phyloP scores from a whole-genome alignment of 2,797 vertebrate species.

The Enteromius mattozi region DNA sequence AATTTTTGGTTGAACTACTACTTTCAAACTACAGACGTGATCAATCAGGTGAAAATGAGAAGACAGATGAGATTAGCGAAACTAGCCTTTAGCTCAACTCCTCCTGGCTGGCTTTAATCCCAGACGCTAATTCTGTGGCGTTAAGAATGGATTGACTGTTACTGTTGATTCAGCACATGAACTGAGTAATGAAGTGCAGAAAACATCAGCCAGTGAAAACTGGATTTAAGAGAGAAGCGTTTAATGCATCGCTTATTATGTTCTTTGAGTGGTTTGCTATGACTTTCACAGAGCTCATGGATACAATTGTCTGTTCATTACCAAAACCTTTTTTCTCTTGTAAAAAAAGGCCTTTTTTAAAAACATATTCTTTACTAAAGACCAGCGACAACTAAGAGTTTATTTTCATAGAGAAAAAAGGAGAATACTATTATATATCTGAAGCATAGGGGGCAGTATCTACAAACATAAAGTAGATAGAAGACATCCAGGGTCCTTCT shows the following conservation, averaged over 20 bases:
- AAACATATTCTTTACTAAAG: background rate
- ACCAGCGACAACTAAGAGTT: background rate
- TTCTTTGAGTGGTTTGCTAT: background rate
- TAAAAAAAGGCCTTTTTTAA: background rate
- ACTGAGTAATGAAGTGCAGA: conserved; percentile 68
- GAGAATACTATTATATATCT: conserved; percentile 45
- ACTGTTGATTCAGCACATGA: conserved; percentile 70
- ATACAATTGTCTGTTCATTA: conserved; percentile 11
- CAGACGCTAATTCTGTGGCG: conserved; percentile 61
- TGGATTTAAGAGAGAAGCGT: conserved; percentile 63
- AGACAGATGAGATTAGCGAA: conserved; percentile 21
- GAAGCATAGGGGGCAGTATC: conserved; percentile 79
- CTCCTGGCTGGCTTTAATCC: conserved; percentile 55
- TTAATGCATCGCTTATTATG: conserved; percentile 39
- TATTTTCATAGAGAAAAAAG: background rate
- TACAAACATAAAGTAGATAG: conserved; percentile 68
- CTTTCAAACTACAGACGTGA: conserved; percentile 8
- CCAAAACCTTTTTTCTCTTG: background rate
- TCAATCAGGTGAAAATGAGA: conserved; percentile 36
- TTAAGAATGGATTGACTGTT: conserved; percentile 65
- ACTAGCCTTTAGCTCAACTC: conserved; percentile 27
- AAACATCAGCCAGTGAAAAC: conserved; percentile 62
- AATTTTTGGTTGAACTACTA: background rate
- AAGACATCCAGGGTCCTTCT: background rate
- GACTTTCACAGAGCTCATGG: background rate